Conservation (phyloP, 2,797 vertebrate genomes). For the Cuculus canorus region DNA sequence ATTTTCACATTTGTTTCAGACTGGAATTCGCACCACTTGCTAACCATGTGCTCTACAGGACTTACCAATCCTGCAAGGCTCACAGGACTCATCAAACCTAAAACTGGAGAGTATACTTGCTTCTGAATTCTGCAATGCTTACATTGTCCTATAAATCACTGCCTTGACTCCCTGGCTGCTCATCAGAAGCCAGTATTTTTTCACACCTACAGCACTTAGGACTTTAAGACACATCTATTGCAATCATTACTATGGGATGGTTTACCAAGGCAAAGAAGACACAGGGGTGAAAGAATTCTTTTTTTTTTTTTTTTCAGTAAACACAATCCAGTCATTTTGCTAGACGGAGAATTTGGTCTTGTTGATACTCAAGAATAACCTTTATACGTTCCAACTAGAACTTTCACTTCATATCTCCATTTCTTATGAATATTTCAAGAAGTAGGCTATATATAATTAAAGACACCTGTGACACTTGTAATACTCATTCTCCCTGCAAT, state of each 20-base stretch:
- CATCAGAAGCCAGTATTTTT: conserved; percentile 4
- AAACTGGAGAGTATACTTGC: not conserved
- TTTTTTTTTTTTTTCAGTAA: not conserved
- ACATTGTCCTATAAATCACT: not conserved
- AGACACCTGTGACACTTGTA: not conserved
- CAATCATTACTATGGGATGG: not conserved
- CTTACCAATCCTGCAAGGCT: conserved; percentile 16
- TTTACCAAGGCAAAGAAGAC: not conserved
- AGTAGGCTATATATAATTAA: conserved; percentile 26
- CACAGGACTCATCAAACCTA: conserved; percentile 26
- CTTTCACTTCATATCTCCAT: not conserved
- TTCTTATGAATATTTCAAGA: conserved; percentile 15
- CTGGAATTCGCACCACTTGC: not conserved
- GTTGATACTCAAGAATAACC: not conserved
- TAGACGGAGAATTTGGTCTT: not conserved
- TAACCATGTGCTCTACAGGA: not conserved
- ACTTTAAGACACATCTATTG: not conserved
- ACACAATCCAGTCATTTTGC: not conserved
- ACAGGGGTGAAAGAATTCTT: not conserved
- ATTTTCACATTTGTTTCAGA: conserved; percentile 31
- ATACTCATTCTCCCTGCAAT: not conserved
- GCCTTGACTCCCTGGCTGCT: not conserved
- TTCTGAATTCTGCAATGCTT: conserved; percentile 8
- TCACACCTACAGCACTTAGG: conserved; percentile 15
- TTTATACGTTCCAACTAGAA: conserved; percentile 13